These are phyloP conservation scores for Melanargia galathea DNA, from an alignment of 2,888 invertebrate species.

Conservation along the genomic window DNA sequence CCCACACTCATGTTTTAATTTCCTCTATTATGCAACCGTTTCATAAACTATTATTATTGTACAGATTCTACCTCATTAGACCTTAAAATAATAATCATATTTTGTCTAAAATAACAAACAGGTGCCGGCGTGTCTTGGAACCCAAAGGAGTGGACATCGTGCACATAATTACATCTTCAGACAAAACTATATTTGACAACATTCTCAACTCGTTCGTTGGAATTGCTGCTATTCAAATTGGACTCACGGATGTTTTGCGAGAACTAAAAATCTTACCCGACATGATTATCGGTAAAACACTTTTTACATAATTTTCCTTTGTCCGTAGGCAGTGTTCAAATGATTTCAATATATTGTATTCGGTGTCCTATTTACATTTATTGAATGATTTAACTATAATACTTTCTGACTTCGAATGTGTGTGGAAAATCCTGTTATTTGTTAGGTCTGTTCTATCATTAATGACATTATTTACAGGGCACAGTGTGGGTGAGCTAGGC, in stretches of 20 bases:
- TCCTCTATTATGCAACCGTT: no score
- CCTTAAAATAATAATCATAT: no score
- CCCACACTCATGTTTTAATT: no score
- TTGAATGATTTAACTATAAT: background rate
- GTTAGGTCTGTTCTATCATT: no score
- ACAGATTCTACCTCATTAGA: no score
- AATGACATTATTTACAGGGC: constrained; percentile 85
- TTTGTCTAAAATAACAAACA: constrained; percentile 47
- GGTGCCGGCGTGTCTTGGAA: constrained; percentile 72
- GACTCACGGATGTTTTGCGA: constrained; percentile 68
- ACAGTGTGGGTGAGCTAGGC: constrained; percentile 96
- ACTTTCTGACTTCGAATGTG: background rate
- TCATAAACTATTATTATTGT: no score
- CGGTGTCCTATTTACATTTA: no score
- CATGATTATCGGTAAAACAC: constrained; percentile 86
- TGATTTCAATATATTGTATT: no score
- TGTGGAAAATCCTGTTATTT: no score
- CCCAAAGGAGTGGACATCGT: constrained; percentile 85
- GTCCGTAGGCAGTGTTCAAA: background rate
- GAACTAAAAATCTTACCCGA: constrained; percentile 85
- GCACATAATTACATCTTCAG: constrained; percentile 84
- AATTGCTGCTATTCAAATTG: constrained; percentile 88
- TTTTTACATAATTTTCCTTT: background rate
- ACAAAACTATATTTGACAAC: constrained; percentile 79
- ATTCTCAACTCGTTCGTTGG: constrained; percentile 88